These are phyloP conservation scores for Anoplopoma fimbria DNA, from an alignment of 2,113 vertebrate genomes.

Conservation along the genomic window DNA sequence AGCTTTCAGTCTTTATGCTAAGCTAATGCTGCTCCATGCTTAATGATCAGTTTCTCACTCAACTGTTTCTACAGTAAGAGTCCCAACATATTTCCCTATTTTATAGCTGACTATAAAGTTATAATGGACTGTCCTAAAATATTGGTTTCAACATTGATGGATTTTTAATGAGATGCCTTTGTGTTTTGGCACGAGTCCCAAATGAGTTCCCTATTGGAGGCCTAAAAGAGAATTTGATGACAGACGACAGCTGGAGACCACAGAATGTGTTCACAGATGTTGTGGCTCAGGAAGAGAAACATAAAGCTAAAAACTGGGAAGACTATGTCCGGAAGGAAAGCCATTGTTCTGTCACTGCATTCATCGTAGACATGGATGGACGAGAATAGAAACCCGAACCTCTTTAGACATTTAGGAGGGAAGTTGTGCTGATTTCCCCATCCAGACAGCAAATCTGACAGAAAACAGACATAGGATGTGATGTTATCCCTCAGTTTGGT, in stretches of 20 bases:
- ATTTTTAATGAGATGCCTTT: conserved; percentile 30
- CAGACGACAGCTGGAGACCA: conserved; percentile 61
- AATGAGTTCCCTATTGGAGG: neutral
- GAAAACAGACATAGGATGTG: conserved; percentile 64
- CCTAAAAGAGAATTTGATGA: conserved; percentile 20
- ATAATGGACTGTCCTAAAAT: conserved; percentile 2
- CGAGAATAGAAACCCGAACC: conserved; percentile 57
- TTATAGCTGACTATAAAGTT: neutral
- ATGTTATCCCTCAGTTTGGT: conserved; percentile 34
- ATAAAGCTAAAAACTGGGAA: conserved; percentile 29
- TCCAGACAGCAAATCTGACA: conserved; percentile 57
- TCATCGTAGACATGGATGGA: conserved; percentile 29
- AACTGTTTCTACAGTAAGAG: neutral
- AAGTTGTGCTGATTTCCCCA: conserved; percentile 45
- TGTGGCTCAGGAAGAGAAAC: conserved; percentile 61
- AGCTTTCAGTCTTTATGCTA: neutral
- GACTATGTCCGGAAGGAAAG: conserved; percentile 74
- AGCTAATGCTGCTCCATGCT: neutral
- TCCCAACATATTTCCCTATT: neutral
- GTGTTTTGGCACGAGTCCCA: neutral
- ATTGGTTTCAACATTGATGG: neutral
- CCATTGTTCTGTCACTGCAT: conserved; percentile 70
- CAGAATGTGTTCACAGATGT: conserved; percentile 66
- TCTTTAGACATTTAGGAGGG: conserved; percentile 33
- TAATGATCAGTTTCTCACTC: neutral